Conservation (phyloP, 2,113 vertebrate genomes). For the Eretmochelys imbricata region DNA sequence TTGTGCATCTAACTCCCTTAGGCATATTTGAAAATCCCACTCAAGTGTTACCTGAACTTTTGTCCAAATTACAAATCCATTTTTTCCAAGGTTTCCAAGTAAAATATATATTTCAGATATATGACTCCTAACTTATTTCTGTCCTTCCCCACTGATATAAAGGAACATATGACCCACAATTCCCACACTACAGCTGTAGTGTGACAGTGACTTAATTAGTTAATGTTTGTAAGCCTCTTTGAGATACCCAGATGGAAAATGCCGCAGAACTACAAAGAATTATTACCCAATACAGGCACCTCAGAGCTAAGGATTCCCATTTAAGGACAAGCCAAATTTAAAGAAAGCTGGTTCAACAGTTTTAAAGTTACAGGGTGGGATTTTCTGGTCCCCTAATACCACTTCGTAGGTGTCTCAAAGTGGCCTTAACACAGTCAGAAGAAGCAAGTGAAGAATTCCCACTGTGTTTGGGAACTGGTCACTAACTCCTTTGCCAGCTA, state of each 20-base stretch:
- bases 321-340: accelerated
- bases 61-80: background rate
- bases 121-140: background rate
- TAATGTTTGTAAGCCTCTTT: background rate
- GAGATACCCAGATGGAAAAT: background rate
- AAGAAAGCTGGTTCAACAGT: background rate
- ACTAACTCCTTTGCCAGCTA: background rate
- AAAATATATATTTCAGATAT: background rate
- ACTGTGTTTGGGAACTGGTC: background rate
- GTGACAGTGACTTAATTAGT: background rate
- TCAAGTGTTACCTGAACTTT: background rate
- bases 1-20: accelerated
- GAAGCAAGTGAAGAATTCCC: background rate
- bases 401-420: background rate
- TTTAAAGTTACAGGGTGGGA: background rate
- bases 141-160: background rate
- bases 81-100: constrained; percentile 11
- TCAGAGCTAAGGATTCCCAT: accelerated
- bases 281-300: background rate
- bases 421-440: background rate
- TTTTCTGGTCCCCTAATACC: background rate
- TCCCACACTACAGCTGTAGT: background rate
- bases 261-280: background rate
- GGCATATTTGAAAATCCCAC: background rate
- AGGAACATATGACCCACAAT: background rate